phyloP scores from a whole-genome alignment of 2,797 vertebrate genomes.

The Danio albolineatus region DNA sequence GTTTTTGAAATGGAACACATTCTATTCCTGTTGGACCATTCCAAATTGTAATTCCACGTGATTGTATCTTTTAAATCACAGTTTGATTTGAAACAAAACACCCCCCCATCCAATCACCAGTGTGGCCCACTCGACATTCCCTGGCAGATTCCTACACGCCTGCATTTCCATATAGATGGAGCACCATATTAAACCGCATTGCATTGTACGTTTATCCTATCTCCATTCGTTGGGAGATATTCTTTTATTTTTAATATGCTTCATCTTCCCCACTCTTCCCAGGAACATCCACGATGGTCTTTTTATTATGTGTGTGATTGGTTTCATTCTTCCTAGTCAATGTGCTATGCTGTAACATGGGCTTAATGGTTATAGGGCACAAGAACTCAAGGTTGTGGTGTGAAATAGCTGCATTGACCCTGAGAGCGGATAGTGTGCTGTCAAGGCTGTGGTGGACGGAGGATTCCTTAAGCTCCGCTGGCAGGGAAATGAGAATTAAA shows the following conservation, averaged over 20 bases:
- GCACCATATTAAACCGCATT: slow-evolving; percentile 73
- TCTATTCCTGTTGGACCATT: slow-evolving; percentile 53
- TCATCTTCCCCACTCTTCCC: slow-evolving; percentile 57
- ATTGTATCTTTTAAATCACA: slow-evolving; percentile 71
- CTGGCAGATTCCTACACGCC: slow-evolving; percentile 56
- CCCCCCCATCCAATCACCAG: slow-evolving; percentile 53
- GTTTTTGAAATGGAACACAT: slow-evolving; percentile 27
- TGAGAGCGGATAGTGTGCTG: slow-evolving; percentile 54
- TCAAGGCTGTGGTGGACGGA: slow-evolving; percentile 48
- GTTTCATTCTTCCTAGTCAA: slow-evolving; percentile 69
- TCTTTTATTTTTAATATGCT: slow-evolving; percentile 69
- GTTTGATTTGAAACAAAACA: slow-evolving; percentile 58
- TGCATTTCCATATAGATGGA: slow-evolving; percentile 86
- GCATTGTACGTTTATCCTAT: slow-evolving; percentile 71
- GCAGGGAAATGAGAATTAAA: slow-evolving; percentile 81
- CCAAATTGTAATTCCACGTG: slow-evolving; percentile 63
- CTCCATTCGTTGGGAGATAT: slow-evolving; percentile 74
- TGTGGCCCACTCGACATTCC: slow-evolving; percentile 66
- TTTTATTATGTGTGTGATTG: slow-evolving; percentile 68
- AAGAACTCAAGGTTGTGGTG: slow-evolving; percentile 40
- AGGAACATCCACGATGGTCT: slow-evolving; percentile 65
- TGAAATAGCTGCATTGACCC: slow-evolving; percentile 44
- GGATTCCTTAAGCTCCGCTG: slow-evolving; percentile 66
- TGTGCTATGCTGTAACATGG: slow-evolving; percentile 42
- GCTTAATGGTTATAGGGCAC: slow-evolving; percentile 50